These are phyloP conservation scores for Stichopus chloronotus DNA, from an alignment of 35 echinoderm and acorn worm genomes.

Conservation along the genomic window DNA sequence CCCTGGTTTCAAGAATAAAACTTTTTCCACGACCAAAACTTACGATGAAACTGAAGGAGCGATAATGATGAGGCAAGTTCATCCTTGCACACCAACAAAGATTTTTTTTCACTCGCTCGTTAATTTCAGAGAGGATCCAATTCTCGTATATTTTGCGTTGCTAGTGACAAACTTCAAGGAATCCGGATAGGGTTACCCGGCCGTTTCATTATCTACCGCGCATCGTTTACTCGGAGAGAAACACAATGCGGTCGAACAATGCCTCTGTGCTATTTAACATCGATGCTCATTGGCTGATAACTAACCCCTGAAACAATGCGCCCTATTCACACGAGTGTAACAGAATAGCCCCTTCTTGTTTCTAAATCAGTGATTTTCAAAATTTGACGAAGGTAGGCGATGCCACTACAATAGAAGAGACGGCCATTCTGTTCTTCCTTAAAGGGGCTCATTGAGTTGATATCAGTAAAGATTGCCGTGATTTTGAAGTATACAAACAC, in stretches of 20 bases:
- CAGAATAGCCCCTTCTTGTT: not conserved
- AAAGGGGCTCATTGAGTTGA: no score
- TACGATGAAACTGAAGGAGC: not conserved
- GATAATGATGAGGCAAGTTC: not conserved
- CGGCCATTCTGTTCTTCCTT: not conserved
- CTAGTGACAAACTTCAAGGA: not conserved
- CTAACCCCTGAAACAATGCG: not conserved
- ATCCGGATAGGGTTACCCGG: not conserved
- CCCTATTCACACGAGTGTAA: slow-evolving; percentile 25
- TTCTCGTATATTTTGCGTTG: not conserved
- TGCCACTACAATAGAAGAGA: not conserved
- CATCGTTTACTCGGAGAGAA: slow-evolving; percentile 35
- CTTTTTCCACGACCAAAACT: not conserved
- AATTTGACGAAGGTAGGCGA: slow-evolving; percentile 14
- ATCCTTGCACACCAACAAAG: not conserved
- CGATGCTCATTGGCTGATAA: slow-evolving; percentile 27
- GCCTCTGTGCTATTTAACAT: not conserved
- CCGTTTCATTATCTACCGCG: slow-evolving; percentile 2
- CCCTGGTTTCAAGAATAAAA: no score
- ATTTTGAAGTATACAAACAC: no score
- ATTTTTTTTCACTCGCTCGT: not conserved
- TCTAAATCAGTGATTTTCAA: slow-evolving; percentile 45
- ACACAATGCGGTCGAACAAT: slow-evolving; percentile 13
- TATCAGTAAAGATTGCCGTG: no score
- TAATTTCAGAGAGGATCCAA: not conserved